Evolutionary conservation across 53 echinoderm and acorn worm species (phyloP), one percentile per base, ranked within the genome.

Genomic region (Paracentrotus lividus): DNA sequence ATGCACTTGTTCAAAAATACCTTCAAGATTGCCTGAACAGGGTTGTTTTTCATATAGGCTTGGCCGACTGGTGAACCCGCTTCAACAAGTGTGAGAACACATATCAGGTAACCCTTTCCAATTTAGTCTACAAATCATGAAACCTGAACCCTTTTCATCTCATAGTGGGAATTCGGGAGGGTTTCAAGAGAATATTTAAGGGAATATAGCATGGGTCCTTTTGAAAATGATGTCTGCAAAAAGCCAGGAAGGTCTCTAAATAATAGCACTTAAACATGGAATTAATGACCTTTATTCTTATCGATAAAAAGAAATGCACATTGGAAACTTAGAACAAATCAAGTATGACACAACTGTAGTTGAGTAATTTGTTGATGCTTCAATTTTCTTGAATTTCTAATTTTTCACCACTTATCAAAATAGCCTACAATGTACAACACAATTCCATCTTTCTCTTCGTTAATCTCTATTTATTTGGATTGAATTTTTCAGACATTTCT

Each of bases 21-120:
- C 47, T 40, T 81, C n/a, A 26, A 18, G 47, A 49, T 45, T 81
- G n/a, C n/a, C 47, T 45, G 24, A 81, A 81, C 3, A 24, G 49
- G 47, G 81, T 81, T 45, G 81, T 81, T 81, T 81, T 81, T 45
- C 81, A 81, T 45, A 34, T 81, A 26, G 47, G 81, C 26, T 81
- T 81, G 81, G 45, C 81, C 81, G 44, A 14, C 26, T 44, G 9
- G 2, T 81, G 81, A 81, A 81, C 81, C 47, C 47, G 6, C 81
- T 81, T 47, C 81, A 45, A 47, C 81, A 81, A 81, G 81, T 81
- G 26, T 34, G 81, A 47, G 81, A n/a, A 81, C 81, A 47, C 81
- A 27, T 81, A 81, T 81, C 81, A 12, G 81, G 47, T 81, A 47
- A 24, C 81, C 81, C 26, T n/a, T 47, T 81, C 81, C 81, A 81